Base-by-base conservation (phyloP, 2,888 invertebrate species). In the Herminia tarsipennalis region DNA sequence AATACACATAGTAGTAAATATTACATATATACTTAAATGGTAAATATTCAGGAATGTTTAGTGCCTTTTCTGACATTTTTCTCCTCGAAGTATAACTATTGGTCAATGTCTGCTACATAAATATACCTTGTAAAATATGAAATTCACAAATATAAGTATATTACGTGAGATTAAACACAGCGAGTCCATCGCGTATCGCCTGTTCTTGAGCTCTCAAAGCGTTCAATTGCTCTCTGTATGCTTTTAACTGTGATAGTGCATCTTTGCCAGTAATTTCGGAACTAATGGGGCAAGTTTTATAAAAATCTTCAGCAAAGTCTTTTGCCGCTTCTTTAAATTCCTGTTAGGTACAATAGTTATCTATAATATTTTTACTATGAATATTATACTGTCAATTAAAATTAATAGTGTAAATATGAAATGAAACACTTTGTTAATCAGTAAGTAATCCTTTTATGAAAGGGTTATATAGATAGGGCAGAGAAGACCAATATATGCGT, bases 101-200 rank as follows among this genome's bases (percentile, higher is more conserved):
- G n/a, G n/a, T n/a, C n/a, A n/a, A n/a, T n/a, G n/a, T n/a, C n/a
- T n/a, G n/a, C n/a, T n/a, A n/a, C n/a, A n/a, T n/a, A n/a, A n/a
- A n/a, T n/a, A n/a, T n/a, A n/a, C 8, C 12, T 25, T 12, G 12
- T 12, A 12, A 33, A 18, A 17, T 39, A 14, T 21, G 12, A 20
- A 34, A 22, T 10, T 2, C 4, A 1, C 17, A 30, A 17, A 8
- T 30, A 5, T 17, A 10, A 5, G 5, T 30, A 10, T 45, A 36
- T 81, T 88, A 92, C 92, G 92, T 92, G 38, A 97, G 93, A 67
- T 95, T 94, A 76, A 97, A 97, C 32, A 96, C 93, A 18, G 92
- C 93, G 45, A 97, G 92, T 68, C 97, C 95, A 78, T 92, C 86
- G 68, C 94, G 93, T 70, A 97, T 91, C 35, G 90, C 88, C 38